Percentiles rank a stretch among this genome's conserved stretches.
Conservation (phyloP, 1,140 invertebrate genomes). For the Brachionus plicatilis region DNA sequence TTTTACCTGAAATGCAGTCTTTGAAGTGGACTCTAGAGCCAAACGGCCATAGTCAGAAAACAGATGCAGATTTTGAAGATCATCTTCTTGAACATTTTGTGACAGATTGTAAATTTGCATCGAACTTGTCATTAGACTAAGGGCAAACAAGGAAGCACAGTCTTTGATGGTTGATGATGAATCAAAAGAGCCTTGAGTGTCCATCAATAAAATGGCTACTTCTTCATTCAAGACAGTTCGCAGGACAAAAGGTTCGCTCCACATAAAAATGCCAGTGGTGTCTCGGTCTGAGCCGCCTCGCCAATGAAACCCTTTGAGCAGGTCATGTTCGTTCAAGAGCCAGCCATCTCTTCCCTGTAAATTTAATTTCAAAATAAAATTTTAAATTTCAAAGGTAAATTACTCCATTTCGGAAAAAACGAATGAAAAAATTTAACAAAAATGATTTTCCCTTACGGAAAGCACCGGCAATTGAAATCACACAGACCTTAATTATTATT, state of each 20-base stretch:
- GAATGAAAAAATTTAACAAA: slow-evolving; percentile 81
- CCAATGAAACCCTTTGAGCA: slow-evolving; percentile 72
- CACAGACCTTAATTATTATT: slow-evolving; percentile 61
- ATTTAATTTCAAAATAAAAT: too few relatives aligned
- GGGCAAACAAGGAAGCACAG: slow-evolving; percentile 89
- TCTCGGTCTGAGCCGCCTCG: slow-evolving; percentile 84
- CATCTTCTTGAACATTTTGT: slow-evolving; percentile 91
- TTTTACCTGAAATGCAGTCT: slow-evolving; percentile 33
- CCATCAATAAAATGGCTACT: slow-evolving; percentile 81
- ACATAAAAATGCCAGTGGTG: slow-evolving; percentile 88
- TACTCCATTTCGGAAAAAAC: slow-evolving; percentile 63
- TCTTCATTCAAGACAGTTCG: background rate
- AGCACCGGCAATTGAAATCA: slow-evolving; percentile 88
- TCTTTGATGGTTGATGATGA: slow-evolving; percentile 90
- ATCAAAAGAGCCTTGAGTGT: slow-evolving; percentile 96
- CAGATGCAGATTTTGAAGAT: slow-evolving; percentile 83
- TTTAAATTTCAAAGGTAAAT: background rate
- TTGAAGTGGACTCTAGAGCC: background rate
- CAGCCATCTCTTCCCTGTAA: slow-evolving; percentile 55
- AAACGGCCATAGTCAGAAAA: slow-evolving; percentile 39
- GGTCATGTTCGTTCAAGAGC: slow-evolving; percentile 56
- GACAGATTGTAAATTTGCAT: slow-evolving; percentile 92
- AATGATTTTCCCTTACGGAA: slow-evolving; percentile 96
- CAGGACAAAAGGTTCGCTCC: slow-evolving; percentile 82
- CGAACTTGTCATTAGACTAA: slow-evolving; percentile 89